These are phyloP conservation scores for Andrena camellia DNA, from an alignment of 2,888 invertebrate genomes.

Conservation along the genomic window DNA sequence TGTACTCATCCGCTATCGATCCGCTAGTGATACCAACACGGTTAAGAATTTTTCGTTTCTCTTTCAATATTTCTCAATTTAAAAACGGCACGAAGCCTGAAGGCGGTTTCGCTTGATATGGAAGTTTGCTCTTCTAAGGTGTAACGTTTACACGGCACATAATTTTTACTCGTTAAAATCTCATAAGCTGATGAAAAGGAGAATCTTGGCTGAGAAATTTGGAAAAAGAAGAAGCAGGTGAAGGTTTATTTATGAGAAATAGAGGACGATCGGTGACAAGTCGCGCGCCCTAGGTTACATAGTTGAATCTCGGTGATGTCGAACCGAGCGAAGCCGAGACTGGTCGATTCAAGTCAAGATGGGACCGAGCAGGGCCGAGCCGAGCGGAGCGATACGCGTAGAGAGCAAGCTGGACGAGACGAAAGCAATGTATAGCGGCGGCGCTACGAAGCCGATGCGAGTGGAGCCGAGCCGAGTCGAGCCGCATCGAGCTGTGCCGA, in stretches of 20 bases:
- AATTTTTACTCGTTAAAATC: no score
- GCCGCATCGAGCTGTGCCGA: slow-evolving; percentile 52
- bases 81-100: no score
- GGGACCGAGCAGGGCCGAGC: slow-evolving; percentile 34
- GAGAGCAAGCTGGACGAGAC: not conserved
- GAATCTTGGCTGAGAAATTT: no score
- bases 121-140: no score
- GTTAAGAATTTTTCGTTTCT: not conserved
- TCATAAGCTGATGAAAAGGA: no score
- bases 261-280: not conserved
- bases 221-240: no score
- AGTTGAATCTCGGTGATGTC: slow-evolving; percentile 3
- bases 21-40: slow-evolving; percentile 25
- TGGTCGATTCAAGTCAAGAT: slow-evolving; percentile 24
- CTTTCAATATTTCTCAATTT: not conserved
- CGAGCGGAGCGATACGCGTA: slow-evolving; percentile 34
- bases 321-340: slow-evolving; percentile 21
- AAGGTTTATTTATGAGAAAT: no score
- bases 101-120: no score
- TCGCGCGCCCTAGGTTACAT: not conserved
- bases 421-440: not conserved
- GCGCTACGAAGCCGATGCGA: slow-evolving; percentile 8
- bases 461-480: slow-evolving; percentile 44
- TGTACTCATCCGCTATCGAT: slow-evolving; percentile 45
- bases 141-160: no score